Conservation (phyloP, 2,113 vertebrate genomes). For the Gopherus flavomarginatus region DNA sequence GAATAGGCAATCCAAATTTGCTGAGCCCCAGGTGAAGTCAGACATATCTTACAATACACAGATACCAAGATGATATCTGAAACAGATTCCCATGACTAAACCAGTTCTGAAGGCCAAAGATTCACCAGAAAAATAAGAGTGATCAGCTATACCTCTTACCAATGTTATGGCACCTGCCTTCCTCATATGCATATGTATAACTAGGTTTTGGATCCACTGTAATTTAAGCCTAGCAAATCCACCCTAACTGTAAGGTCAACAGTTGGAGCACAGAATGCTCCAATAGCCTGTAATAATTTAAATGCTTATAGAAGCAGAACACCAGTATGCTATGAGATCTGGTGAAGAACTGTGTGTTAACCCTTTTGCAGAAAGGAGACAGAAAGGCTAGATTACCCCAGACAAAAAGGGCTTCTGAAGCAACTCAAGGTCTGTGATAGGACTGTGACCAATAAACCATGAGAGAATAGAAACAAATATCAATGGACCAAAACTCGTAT, state of each 20-base stretch:
- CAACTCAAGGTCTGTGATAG: neutral
- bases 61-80: neutral
- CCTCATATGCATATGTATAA: neutral
- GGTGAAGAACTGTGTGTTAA: no score
- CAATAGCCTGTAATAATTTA: neutral
- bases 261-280: neutral
- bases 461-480: neutral
- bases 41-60: neutral
- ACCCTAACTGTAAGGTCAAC: neutral
- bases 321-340: no score
- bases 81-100: neutral
- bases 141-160: neutral
- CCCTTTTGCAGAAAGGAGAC: no score
- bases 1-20: neutral
- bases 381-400: neutral
- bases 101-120: neutral
- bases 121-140: neutral
- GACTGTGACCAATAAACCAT: slow-evolving; percentile 7
- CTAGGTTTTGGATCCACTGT: neutral
- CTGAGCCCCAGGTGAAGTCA: neutral
- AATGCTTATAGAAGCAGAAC: neutral
- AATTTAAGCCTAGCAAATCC: neutral
- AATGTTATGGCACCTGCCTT: neutral
- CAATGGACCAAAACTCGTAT: neutral
- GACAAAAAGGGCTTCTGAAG: neutral